Evolutionary conservation across 2,113 vertebrate genomes (phyloP), one percentile per base, ranked within the genome.

Genomic region (Alosa alosa): DNA sequence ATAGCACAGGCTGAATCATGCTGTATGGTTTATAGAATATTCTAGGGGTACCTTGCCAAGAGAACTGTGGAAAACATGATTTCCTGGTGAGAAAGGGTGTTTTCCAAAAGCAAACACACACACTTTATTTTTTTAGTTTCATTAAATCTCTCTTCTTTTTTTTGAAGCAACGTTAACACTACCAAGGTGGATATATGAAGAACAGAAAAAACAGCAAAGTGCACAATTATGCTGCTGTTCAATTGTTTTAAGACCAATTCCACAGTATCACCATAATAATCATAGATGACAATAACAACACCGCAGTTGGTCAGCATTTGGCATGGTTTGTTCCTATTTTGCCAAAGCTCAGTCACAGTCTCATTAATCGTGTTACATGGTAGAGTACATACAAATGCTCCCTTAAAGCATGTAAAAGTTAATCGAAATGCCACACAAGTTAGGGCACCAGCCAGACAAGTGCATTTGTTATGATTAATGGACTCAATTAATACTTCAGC

Each of bases 391-490:
- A 10, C 72, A 78, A 13, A 78, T 31, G 31, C 31, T 15, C 11
- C 31, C 72, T 78, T 39, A 78, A 41, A 78, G 72, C 72, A 36
- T 78, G 72, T 39, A 39, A 2, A 78, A 78, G 31, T 78, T 78
- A 78, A 78, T 78, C 36, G 72, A 78, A 78, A 41, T 78, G 72
- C 72, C 72, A 78, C 72, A 78, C 72, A 78, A 78, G 72, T 78
- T 78, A 78, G 25, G 25, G 72, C 72, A 78, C 11, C 72, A 41
- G 11, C 72, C 41, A 39, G 72, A 78, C 72, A 78, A 78, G 72
- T 78, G 72, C 72, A 78, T 78, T 78, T 78, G 72, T 78, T 39
- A 78, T 39, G 72, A 78, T 78, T 78, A 78, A 78, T 78, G 72
- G 72, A 78, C 31, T 39, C 72, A 78, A 78, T 78, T 78, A 78